Base-by-base conservation (phyloP, 2,797 vertebrate genomes). In the Melanotaenia pygmaea region DNA sequence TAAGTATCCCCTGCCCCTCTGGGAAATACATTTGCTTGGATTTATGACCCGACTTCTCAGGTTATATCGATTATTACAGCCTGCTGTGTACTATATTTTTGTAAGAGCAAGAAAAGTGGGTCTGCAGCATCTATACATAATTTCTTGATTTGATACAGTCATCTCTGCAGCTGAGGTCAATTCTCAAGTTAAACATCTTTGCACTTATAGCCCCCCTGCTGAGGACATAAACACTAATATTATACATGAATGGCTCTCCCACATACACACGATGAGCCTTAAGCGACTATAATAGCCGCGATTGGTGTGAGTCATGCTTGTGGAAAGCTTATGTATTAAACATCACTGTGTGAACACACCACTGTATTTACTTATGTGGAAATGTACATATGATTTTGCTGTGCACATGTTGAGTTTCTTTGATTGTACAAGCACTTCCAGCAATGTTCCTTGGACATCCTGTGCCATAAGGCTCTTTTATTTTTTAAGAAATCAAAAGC, bases 21-120 rank as follows among this genome's bases (percentile, higher is more conserved):
- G 89, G 83, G 89, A 84, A 88, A 88, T 83, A 79, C 77, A 87
- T 92, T 87, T 84, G 81, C 77, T 79, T 82, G 70, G 82, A 93
- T 92, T 88, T 86, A 91, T 83, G 89, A 90, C 77, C 86, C 76
- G 66, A 78, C 77, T 77, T 79, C 87, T 51, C 68, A 77, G 80
- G 80, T 84, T 68, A 62, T 83, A 91, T 92, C 79, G 90, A 91
- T 91, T 89, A 85, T 82, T 59, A 68, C 70, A 77, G 64, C 77
- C 82, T 64, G 71, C 75, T 68, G 56, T 79, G 74, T 83, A 70
- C 74, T 83, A 76, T 83, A 83, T 73, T 78, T 81, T 69, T 83
- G 81, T 84, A 74, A 70, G 79, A 77, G 75, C 70, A 79, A 72
- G 76, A 86, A 85, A 90, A 84, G 82, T 88, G 80, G 68, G 72